Percentiles rank a stretch among this genome's conserved stretches.
Evolutionary conservation across 2,888 invertebrate genomes (phyloP).

Genomic region (Clitarchus hookeri): DNA sequence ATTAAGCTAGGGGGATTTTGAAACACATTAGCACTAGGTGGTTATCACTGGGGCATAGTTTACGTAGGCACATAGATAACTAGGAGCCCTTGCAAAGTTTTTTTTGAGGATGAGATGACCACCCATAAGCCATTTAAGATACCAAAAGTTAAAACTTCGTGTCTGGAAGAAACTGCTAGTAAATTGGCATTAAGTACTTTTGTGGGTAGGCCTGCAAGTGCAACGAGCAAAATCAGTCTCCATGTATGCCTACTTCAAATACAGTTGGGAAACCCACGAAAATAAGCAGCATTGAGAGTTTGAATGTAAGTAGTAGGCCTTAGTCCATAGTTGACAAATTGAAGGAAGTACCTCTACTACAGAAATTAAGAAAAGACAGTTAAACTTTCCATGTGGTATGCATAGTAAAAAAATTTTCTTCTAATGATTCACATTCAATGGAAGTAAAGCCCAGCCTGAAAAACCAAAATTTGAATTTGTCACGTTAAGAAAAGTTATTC

Average conservation of each 20-base stretch:
- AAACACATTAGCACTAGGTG: too few species aligned
- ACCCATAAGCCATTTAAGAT: background rate
- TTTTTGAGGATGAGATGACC: background rate
- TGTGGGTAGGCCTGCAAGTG: background rate
- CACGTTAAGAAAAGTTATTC: background rate
- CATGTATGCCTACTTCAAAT: background rate
- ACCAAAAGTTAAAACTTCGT: background rate
- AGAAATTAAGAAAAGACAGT: too few species aligned
- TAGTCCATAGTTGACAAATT: too few species aligned
- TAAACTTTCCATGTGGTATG: too few species aligned
- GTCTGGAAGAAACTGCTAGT: background rate
- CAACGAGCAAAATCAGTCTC: too few species aligned
- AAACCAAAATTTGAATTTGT: background rate
- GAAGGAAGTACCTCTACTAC: too few species aligned
- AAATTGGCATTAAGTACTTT: too few species aligned
- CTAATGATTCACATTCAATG: background rate
- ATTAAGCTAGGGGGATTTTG: background rate
- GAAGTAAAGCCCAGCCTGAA: background rate
- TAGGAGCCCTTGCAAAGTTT: conserved; percentile 11
- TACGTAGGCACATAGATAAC: background rate
- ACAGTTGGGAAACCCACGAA: background rate
- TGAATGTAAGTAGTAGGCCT: too few species aligned
- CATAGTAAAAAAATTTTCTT: too few species aligned
- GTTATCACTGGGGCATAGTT: conserved; percentile 4
- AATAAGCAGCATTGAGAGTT: too few species aligned